Evolutionary conservation across 2,797 vertebrate genomes (phyloP).

Genomic region (Scyliorhinus canicula): DNA sequence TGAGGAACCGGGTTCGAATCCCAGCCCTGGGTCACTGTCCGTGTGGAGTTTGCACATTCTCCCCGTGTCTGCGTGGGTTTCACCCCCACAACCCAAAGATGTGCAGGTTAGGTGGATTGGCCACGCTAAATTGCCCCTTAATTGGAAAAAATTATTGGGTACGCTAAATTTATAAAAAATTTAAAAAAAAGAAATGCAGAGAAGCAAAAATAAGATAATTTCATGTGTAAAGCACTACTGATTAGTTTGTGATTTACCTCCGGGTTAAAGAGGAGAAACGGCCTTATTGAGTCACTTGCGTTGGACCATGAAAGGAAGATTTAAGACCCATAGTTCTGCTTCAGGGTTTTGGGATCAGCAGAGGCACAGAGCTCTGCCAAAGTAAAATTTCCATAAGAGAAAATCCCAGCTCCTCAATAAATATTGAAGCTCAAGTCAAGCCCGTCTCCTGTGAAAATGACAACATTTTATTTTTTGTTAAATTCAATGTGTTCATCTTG

Average conservation of each 20-base stretch:
- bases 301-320: not conserved
- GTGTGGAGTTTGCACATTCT: no score
- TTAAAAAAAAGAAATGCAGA: no score
- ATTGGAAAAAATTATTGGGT: no score
- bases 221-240: not conserved
- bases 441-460: slow-evolving; percentile 72
- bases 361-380: not conserved
- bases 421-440: slow-evolving; percentile 75
- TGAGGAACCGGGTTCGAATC: no score
- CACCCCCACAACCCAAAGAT: no score
- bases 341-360: not conserved
- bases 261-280: not conserved
- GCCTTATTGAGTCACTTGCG: not conserved
- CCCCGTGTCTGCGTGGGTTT: no score
- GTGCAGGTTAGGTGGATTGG: no score
- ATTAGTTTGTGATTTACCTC: not conserved
- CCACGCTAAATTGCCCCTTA: no score
- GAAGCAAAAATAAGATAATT: not conserved
- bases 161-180: no score
- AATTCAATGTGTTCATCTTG: slow-evolving; percentile 51
- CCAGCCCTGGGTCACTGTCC: no score
- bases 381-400: slow-evolving; percentile 25
- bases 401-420: slow-evolving; percentile 18
- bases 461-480: slow-evolving; percentile 50
- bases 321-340: not conserved